Conservation (phyloP, 2,797 vertebrate genomes). For the Muraenolepis orangiensis region DNA sequence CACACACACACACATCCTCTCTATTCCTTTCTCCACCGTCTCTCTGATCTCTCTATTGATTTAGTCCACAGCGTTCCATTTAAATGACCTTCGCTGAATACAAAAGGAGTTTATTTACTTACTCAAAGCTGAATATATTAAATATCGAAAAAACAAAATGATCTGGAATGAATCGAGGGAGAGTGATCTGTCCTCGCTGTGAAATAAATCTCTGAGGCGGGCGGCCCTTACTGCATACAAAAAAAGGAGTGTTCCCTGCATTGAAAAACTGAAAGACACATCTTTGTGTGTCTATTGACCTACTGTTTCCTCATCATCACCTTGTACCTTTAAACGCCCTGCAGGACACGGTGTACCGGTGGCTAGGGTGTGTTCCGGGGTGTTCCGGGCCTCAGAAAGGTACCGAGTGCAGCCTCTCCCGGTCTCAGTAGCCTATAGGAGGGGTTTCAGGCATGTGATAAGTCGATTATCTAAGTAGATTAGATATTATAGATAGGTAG, state of each 20-base stretch:
- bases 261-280: neutral
- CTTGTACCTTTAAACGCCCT: too few species aligned
- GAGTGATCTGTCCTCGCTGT: constrained; percentile 3
- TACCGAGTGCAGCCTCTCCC: too few species aligned
- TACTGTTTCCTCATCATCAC: neutral
- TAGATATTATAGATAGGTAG: too few species aligned
- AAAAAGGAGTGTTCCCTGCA: neutral
- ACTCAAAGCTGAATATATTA: constrained; percentile 25
- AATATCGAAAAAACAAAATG: neutral
- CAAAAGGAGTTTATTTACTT: constrained; percentile 21
- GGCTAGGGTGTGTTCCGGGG: too few species aligned
- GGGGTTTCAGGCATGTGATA: too few species aligned
- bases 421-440: too few species aligned
- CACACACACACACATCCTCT: too few species aligned
- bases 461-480: too few species aligned
- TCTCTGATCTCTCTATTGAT: constrained; percentile 33
- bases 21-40: constrained; percentile 7
- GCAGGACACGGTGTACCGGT: too few species aligned
- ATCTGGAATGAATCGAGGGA: neutral
- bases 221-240: neutral
- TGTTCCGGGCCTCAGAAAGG: too few species aligned
- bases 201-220: constrained; percentile 5
- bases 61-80: constrained; percentile 32
- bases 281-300: neutral
- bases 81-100: constrained; percentile 39